These are phyloP conservation scores for Mus minutoides DNA, from an alignment of 2,797 vertebrate genomes.

Conservation along the genomic window DNA sequence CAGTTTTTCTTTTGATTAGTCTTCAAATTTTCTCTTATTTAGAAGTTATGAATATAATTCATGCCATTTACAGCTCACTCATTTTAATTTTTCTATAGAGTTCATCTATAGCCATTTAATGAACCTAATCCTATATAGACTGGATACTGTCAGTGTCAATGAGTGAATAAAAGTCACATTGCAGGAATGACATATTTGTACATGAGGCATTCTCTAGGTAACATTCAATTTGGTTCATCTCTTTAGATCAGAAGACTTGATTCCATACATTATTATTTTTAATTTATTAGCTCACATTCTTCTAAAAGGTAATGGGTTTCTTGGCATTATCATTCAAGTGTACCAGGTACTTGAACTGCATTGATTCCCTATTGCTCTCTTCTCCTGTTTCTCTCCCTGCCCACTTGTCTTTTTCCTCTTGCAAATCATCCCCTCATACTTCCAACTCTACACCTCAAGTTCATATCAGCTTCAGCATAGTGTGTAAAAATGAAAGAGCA, in stretches of 20 bases:
- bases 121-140: not conserved
- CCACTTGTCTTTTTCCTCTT: not conserved
- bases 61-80: not conserved
- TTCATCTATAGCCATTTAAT: not conserved
- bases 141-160: not conserved
- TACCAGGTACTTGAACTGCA: no score
- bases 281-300: not conserved
- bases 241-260: not conserved
- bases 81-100: not conserved
- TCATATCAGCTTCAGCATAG: not conserved
- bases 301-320: not conserved
- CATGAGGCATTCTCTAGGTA: not conserved
- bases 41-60: not conserved
- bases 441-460: not conserved
- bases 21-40: slow-evolving; percentile 32
- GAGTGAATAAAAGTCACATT: not conserved
- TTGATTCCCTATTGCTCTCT: not conserved
- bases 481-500: not conserved
- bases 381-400: not conserved
- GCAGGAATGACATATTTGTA: not conserved
- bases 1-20: not conserved
- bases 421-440: no score
- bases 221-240: not conserved
- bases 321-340: not conserved
- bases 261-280: not conserved